Base-by-base conservation (phyloP, 2,888 invertebrate genomes). In the Bombyx huttoni region DNA sequence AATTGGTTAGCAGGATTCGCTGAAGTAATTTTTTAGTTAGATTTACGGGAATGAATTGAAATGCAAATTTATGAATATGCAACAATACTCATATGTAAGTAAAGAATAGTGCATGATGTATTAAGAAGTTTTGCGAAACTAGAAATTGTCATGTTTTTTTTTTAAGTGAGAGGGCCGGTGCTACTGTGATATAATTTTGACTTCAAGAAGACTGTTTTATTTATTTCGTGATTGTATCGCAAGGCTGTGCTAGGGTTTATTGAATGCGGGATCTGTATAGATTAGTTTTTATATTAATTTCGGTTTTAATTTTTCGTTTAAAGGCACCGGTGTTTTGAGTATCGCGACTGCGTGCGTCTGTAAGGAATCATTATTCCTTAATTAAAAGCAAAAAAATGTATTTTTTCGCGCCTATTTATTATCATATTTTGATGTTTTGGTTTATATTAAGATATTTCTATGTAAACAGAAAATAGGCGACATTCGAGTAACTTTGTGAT, bases 131-230 rank as follows among this genome's bases (percentile, higher is more conserved):
- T 40, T 8, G 24, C 24, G 40, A 40, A 40, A 40, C 9, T 8
- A 40, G 12, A 8, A 40, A 12, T 40, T 10, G 8, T 7, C 8
- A 40, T 40, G 40, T 10, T 5, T 12, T 0, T 3, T 40, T 2
- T 40, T n/a, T n/a, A n/a, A n/a, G 12, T 12, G 40, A 1, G 40
- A 61, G 63, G 62, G 54, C 47, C 9, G 63, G 58, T 61, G 58
- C 59, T 58, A 73, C 64, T 85, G 83, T 84, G 82, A 82, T 84
- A 81, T 67, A 51, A 53, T 56, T n/a, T n/a, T 65, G 71, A 71
- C 62, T 64, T 70, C 59, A 53, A 53, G 56, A 73, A 75, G 69
- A 75, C 71, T 76, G 77, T 46, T 50, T 40, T 50, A 56, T 60
- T 51, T 51, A 46, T 56, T 50, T 63, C 65, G 67, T 63, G 63